phyloP scores from a whole-genome alignment of 2,113 vertebrate genomes.

The rat (Rattus norvegicus) region GRCr8 NC_086026.1:64479001-64479500 shows the following conservation, averaged over 20 bases:
- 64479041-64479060: background rate
- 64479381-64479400: background rate
- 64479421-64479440: background rate
- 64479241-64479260: background rate
- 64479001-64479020: too few relatives aligned
- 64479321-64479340: background rate
- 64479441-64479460: background rate
- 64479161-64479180: slow-evolving; percentile 16
- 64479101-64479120: background rate
- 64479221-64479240: background rate
- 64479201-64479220: background rate
- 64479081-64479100: background rate
- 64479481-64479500: background rate
- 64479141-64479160: background rate
- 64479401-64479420: too few relatives aligned
- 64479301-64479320: background rate
- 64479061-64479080: background rate
- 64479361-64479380: background rate
- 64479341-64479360: background rate
- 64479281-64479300: slow-evolving; percentile 22
- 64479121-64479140: background rate
- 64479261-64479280: background rate
- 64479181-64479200: background rate
- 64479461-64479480: background rate
- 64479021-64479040: background rate